Evolutionary conservation across 2,888 invertebrate species (phyloP).

Genomic region (Clunio marinus): DNA sequence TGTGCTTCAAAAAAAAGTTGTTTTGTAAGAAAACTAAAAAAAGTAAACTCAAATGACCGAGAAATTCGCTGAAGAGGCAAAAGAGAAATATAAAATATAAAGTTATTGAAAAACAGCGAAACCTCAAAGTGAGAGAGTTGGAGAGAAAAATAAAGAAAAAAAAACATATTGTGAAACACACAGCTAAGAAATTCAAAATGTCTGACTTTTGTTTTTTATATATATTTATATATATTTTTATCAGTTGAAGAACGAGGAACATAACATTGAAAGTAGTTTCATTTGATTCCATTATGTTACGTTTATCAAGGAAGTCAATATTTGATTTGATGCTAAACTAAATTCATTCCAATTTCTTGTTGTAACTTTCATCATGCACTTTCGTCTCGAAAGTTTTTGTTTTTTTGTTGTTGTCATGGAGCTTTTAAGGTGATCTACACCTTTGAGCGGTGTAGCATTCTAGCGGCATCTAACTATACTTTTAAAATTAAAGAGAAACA

Average conservation of each 20-base stretch:
- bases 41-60: slow-evolving; percentile 26
- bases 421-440: not conserved
- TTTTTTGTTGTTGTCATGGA: slow-evolving; percentile 24
- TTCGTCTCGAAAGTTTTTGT: not conserved
- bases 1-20: not conserved
- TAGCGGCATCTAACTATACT: too few relatives aligned
- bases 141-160: slow-evolving; percentile 28
- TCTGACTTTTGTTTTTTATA: slow-evolving; percentile 38
- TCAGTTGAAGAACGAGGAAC: slow-evolving; percentile 6
- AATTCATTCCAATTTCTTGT: slow-evolving; percentile 4
- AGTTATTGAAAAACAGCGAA: slow-evolving; percentile 14
- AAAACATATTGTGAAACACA: slow-evolving; percentile 35
- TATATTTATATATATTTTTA: not conserved
- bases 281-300: slow-evolving; percentile 27
- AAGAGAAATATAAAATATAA: not conserved
- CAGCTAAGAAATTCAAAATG: slow-evolving; percentile 38
- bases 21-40: not conserved
- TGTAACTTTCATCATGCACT: too few relatives aligned
- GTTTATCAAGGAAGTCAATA: not conserved
- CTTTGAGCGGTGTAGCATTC: slow-evolving; percentile 18
- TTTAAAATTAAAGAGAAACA: too few relatives aligned
- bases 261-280: slow-evolving; percentile 28
- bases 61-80: slow-evolving; percentile 19
- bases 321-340: slow-evolving; percentile 8
- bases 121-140: slow-evolving; percentile 21